A percentile compares a stretch with the other conserved stretches of the same genome.
Conservation (phyloP, 2,113 vertebrate species). For the Halcyon malimbica region DNA sequence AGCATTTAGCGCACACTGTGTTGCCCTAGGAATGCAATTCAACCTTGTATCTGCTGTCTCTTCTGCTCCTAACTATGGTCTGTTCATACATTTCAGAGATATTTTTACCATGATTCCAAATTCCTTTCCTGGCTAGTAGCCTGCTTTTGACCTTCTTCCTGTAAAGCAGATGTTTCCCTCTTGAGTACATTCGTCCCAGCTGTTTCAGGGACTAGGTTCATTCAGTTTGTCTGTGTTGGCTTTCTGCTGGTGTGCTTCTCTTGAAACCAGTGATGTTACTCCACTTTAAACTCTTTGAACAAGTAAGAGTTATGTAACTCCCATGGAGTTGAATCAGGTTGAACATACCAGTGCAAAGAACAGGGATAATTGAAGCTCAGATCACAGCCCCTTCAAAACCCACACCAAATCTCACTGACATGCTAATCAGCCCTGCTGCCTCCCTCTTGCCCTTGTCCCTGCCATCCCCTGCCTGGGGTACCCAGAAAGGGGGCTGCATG, state of each 20-base stretch:
- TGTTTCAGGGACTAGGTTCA: background rate
- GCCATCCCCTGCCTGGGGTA: background rate
- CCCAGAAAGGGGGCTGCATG: background rate
- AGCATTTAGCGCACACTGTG: background rate
- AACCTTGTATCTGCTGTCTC: background rate
- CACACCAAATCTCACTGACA: accelerated
- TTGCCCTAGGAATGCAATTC: background rate
- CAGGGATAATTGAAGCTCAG: background rate
- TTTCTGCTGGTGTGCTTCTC: background rate
- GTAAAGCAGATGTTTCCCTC: background rate
- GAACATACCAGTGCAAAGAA: background rate
- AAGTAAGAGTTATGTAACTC: background rate
- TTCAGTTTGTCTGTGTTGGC: background rate
- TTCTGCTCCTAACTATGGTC: background rate
- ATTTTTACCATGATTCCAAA: background rate
- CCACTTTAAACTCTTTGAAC: background rate
- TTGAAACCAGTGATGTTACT: background rate
- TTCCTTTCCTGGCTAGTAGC: background rate
- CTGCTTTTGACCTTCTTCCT: background rate
- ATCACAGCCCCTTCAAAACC: background rate
- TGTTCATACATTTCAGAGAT: background rate
- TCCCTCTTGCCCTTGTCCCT: background rate
- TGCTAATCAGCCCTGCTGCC: background rate
- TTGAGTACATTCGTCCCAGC: background rate
- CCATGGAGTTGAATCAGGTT: background rate